Evolutionary conservation across 2,888 invertebrate genomes (phyloP).

Genomic region (Ischnus inquisitorius): DNA sequence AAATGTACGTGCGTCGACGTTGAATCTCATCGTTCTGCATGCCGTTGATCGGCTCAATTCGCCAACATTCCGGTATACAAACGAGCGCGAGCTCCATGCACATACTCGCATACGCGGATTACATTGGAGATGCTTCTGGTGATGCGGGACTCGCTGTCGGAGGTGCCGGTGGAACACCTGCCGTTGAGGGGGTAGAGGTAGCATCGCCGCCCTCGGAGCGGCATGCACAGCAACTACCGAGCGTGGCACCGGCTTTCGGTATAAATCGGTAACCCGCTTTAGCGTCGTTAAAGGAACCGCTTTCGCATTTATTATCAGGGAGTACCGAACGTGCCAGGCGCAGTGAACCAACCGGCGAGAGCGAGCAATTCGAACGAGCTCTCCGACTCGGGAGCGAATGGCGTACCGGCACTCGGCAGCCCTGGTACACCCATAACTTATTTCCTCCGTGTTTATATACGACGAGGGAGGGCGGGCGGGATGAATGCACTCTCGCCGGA

Average conservation of each 20-base stretch:
- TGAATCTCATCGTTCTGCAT: too few species aligned
- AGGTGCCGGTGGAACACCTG: constrained; percentile 67
- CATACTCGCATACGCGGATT: constrained; percentile 68
- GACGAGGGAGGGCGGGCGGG: constrained; percentile 7
- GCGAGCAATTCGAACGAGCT: constrained; percentile 60
- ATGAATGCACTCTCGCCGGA: constrained; percentile 7
- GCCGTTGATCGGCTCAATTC: constrained; percentile 72
- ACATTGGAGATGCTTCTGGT: constrained; percentile 63
- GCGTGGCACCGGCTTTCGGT: constrained; percentile 56
- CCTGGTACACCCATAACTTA: constrained; percentile 32
- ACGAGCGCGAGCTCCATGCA: constrained; percentile 4
- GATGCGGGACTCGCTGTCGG: constrained; percentile 57
- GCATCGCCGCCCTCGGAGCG: not conserved
- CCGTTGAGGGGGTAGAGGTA: constrained; percentile 49
- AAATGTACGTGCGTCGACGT: too few species aligned
- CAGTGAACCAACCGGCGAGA: constrained; percentile 37
- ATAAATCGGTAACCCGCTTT: constrained; percentile 69
- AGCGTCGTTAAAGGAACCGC: constrained; percentile 68
- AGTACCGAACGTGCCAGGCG: constrained; percentile 64
- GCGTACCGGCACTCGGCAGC: constrained; percentile 20
- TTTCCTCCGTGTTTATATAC: constrained; percentile 49
- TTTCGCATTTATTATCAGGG: constrained; percentile 65
- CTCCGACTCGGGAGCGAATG: constrained; percentile 54
- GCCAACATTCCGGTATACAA: constrained; percentile 76
- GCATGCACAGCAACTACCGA: not conserved